These are phyloP conservation scores for Tonatia bakeri DNA, from an alignment of 2,113 vertebrate species.

Conservation along the genomic window DNA sequence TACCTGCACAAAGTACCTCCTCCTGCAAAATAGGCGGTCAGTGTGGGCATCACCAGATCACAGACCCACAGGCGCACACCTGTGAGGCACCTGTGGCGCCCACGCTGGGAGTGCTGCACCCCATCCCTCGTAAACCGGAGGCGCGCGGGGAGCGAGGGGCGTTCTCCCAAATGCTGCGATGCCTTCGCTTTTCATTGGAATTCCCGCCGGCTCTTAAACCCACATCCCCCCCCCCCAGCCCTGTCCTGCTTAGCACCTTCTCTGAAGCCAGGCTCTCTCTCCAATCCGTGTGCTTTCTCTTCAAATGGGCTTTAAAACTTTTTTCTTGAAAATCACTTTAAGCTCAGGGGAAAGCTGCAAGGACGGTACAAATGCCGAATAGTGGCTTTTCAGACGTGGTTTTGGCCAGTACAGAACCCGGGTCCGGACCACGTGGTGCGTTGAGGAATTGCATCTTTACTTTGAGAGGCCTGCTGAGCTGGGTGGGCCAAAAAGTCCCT, in stretches of 20 bases:
- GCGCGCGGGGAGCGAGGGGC: neutral
- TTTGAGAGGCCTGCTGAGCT: too few species aligned
- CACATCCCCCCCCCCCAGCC: neutral
- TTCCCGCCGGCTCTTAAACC: neutral
- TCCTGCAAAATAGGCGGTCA: neutral
- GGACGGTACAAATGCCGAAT: neutral
- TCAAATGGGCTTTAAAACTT: neutral
- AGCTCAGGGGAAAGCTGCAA: neutral
- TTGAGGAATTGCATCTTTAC: too few species aligned
- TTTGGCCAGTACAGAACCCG: neutral
- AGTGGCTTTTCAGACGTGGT: neutral
- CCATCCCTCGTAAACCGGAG: neutral
- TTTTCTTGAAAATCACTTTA: neutral
- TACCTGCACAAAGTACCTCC: neutral
- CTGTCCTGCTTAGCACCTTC: neutral
- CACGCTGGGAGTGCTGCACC: neutral
- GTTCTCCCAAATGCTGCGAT: too few species aligned
- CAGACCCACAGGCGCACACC: too few species aligned
- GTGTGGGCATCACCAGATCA: too few species aligned
- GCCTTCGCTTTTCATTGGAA: neutral
- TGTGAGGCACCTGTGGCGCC: too few species aligned
- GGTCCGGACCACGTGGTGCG: neutral
- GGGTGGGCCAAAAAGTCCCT: too few species aligned
- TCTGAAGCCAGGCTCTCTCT: neutral
- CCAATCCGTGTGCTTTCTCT: neutral